These are phyloP conservation scores for Eurystomus glaucurus DNA, from an alignment of 2,797 vertebrate genomes.

Conservation along the genomic window DNA sequence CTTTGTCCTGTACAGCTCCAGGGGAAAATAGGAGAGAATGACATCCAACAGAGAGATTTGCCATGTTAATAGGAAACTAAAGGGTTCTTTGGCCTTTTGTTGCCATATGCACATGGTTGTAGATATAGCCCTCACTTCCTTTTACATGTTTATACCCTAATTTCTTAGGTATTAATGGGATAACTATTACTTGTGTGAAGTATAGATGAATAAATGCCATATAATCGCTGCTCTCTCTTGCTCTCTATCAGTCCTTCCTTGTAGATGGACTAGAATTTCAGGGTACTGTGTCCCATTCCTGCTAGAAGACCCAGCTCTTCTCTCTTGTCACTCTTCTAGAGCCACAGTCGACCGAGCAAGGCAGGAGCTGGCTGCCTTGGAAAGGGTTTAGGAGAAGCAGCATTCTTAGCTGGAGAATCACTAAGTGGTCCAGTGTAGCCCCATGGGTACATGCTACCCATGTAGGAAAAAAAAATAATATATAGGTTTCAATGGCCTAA, in stretches of 20 bases:
- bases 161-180: neutral
- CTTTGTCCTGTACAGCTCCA: neutral
- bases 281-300: neutral
- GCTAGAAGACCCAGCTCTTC: neutral
- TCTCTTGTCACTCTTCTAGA: accelerated
- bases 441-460: neutral
- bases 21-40: neutral
- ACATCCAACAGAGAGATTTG: neutral
- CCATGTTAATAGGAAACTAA: neutral
- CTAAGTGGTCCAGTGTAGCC: neutral
- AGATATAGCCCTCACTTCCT: neutral
- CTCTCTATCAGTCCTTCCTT: neutral
- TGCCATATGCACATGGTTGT: neutral
- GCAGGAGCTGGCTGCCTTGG: neutral
- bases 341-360: neutral
- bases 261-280: neutral
- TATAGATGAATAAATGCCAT: neutral
- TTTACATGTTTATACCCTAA: neutral
- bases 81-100: neutral
- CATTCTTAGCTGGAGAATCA: neutral
- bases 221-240: neutral
- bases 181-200: neutral
- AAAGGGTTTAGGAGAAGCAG: neutral
- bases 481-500: no score
- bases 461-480: no score